A percentile compares a stretch with the other conserved stretches of the same genome.
These are phyloP conservation scores for Pseudomyrmex cubaensis DNA, from an alignment of 1,140 invertebrate genomes.

Conservation along the genomic window DNA sequence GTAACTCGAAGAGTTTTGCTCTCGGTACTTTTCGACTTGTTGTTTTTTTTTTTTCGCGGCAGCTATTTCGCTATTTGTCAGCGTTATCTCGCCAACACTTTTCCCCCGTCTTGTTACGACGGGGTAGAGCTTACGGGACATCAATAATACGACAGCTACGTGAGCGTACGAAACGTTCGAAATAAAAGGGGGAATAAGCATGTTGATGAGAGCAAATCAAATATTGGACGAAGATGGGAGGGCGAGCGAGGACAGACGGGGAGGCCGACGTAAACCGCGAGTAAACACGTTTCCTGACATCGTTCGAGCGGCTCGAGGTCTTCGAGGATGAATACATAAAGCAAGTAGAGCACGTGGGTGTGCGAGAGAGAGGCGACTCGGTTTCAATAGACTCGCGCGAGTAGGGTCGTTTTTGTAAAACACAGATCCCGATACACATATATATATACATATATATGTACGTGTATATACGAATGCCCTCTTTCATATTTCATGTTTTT, in stretches of 20 bases:
- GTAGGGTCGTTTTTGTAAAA: slow-evolving; percentile 28
- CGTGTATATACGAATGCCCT: background rate
- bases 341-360: background rate
- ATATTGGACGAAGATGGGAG: slow-evolving; percentile 14
- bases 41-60: background rate
- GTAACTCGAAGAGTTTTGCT: background rate
- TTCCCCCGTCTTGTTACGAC: background rate
- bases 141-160: background rate
- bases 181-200: slow-evolving; percentile 14
- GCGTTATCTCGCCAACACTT: background rate
- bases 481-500: slow-evolving; percentile 38
- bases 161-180: slow-evolving; percentile 7
- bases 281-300: slow-evolving; percentile 41
- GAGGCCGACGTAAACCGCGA: slow-evolving; percentile 15
- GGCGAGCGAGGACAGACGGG: background rate
- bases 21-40: background rate
- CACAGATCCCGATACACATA: background rate
- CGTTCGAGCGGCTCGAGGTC: background rate
- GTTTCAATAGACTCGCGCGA: slow-evolving; percentile 33
- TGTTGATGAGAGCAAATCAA: slow-evolving; percentile 48
- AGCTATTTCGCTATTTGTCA: slow-evolving; percentile 19
- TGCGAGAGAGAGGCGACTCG: background rate
- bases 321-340: slow-evolving; percentile 16
- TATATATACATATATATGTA: no score
- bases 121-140: background rate